phyloP scores from a whole-genome alignment of 2,888 invertebrate genomes.

The Sceliomorpha sp. region DNA sequence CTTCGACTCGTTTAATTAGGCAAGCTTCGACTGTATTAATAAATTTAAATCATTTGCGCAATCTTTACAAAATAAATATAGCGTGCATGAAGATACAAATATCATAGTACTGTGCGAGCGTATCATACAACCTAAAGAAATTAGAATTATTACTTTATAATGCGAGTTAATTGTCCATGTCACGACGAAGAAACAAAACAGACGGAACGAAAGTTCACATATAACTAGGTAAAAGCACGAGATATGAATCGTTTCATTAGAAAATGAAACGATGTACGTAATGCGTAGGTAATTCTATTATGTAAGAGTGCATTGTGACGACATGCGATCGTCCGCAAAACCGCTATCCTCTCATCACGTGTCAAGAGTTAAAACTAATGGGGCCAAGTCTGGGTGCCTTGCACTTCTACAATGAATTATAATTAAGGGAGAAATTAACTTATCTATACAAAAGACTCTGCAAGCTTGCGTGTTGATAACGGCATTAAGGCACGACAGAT shows the following conservation, averaged over 20 bases:
- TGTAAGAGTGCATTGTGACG: slow-evolving; percentile 12
- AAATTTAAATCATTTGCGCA: too few species aligned
- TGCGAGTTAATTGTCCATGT: slow-evolving; percentile 9
- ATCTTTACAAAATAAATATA: too few species aligned
- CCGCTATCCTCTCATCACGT: slow-evolving; percentile 16
- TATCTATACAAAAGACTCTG: slow-evolving; percentile 37
- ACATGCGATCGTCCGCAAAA: slow-evolving; percentile 18
- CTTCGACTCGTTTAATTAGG: too few species aligned
- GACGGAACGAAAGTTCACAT: slow-evolving; percentile 13
- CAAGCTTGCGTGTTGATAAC: slow-evolving; percentile 43
- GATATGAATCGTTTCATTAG: slow-evolving; percentile 35
- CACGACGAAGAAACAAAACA: neutral
- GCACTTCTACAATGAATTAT: slow-evolving; percentile 39
- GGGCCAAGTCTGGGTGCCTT: slow-evolving; percentile 35
- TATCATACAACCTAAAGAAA: too few species aligned
- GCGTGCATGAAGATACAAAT: too few species aligned
- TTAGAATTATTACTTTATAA: slow-evolving; percentile 24
- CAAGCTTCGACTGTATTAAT: too few species aligned
- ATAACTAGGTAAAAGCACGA: slow-evolving; percentile 7
- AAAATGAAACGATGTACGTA: slow-evolving; percentile 23
- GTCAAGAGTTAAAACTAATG: slow-evolving; percentile 53
- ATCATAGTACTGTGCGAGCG: too few species aligned
- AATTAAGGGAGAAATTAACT: slow-evolving; percentile 41
- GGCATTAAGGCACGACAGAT: slow-evolving; percentile 27
- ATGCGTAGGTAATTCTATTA: slow-evolving; percentile 27